phyloP scores from a whole-genome alignment of 2,113 vertebrate genomes.

The Gorsachius goisagi region DNA sequence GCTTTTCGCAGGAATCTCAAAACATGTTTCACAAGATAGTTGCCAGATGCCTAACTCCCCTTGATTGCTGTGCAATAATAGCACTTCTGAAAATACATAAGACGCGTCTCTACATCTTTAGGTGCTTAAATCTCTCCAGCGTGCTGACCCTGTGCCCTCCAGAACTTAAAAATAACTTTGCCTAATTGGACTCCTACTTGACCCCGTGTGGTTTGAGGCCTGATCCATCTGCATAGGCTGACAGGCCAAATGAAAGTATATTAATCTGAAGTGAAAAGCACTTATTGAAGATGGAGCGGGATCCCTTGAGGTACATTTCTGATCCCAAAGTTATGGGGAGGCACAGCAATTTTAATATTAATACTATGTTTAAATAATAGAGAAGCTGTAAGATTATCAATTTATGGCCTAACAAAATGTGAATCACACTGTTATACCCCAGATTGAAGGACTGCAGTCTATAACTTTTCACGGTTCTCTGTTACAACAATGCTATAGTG shows the following conservation, averaged over 20 bases:
- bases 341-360: neutral
- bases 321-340: neutral
- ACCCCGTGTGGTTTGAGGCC: neutral
- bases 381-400: neutral
- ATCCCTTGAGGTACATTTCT: slow-evolving; percentile 2
- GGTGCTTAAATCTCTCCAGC: neutral
- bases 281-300: neutral
- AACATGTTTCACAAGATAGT: neutral
- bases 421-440: neutral
- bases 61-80: neutral
- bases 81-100: slow-evolving; percentile 11
- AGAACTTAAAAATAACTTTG: slow-evolving; percentile 45
- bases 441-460: neutral
- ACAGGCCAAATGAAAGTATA: slow-evolving; percentile 30
- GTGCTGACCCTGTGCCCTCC: neutral
- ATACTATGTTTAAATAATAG: neutral
- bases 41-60: neutral
- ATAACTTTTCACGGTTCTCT: neutral
- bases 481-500: neutral
- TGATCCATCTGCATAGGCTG: slow-evolving; percentile 1
- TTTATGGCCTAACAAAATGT: neutral
- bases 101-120: slow-evolving; percentile 3
- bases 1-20: neutral
- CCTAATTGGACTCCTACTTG: slow-evolving; percentile 29
- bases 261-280: slow-evolving; percentile 42